Evolutionary conservation across 2,888 invertebrate genomes (phyloP).

Genomic region (Hymenopus coronatus): DNA sequence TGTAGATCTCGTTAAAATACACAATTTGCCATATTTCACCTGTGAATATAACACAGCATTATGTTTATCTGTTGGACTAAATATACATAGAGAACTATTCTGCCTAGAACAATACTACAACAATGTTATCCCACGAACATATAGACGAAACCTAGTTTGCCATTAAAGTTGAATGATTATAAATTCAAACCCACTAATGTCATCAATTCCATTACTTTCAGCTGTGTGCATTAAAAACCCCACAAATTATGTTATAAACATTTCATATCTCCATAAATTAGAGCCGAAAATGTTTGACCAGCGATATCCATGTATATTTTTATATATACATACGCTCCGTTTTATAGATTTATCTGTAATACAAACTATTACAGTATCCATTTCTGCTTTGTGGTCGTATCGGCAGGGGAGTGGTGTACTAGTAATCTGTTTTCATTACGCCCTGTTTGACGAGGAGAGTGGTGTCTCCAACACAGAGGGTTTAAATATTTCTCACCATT

Average conservation of each 20-base stretch:
- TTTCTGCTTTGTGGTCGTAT: neutral
- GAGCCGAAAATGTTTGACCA: neutral
- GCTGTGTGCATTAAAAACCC: neutral
- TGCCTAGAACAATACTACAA: no score
- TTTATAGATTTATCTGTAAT: neutral
- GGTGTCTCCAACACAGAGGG: neutral
- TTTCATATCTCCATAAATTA: neutral
- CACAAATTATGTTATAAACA: neutral
- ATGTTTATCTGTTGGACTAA: no score
- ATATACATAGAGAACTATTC: no score
- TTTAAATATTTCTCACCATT: neutral
- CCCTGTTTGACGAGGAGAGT: neutral
- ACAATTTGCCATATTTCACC: no score
- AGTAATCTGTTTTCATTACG: neutral
- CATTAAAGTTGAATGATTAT: no score
- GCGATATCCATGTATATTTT: neutral
- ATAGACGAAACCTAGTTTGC: no score
- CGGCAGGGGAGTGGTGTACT: neutral
- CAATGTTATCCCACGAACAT: no score
- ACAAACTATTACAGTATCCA: neutral
- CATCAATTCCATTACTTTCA: neutral
- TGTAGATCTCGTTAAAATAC: no score
- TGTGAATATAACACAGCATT: no score
- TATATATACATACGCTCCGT: neutral
- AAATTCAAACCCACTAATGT: neutral